phyloP scores from a whole-genome alignment of 2,888 invertebrate species.

The Lasioglossum oenotherae region DNA sequence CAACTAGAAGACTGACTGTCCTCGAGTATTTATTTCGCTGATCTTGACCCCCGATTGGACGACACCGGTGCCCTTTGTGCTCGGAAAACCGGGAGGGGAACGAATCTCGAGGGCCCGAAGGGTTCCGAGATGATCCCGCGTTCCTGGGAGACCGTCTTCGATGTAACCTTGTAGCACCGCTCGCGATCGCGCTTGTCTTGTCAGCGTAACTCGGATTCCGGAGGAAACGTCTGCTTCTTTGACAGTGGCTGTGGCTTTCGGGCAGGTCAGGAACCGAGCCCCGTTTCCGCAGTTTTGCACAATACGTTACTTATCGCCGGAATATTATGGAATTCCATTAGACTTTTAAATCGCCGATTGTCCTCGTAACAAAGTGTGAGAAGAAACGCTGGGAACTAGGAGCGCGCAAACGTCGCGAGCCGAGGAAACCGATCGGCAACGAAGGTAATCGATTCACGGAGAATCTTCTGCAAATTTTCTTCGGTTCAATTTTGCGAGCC shows the following conservation, averaged over 20 bases:
- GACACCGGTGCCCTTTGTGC: conserved; percentile 40
- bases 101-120: not conserved
- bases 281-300: not conserved
- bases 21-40: conserved; percentile 53
- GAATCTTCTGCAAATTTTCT: not conserved
- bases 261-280: not conserved
- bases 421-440: not conserved
- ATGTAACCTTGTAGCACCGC: not conserved
- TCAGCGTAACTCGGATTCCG: not conserved
- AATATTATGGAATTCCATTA: conserved; percentile 36
- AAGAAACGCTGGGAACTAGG: conserved; percentile 38
- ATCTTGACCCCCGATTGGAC: conserved; percentile 44
- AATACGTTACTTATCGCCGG: not conserved
- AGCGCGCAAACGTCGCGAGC: not conserved
- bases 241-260: not conserved
- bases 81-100: not conserved
- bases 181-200: not conserved
- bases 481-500: no score
- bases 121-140: not conserved
- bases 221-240: not conserved
- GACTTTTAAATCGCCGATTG: conserved; percentile 17
- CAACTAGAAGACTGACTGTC: not conserved
- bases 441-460: not conserved
- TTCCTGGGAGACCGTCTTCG: not conserved
- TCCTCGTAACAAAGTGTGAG: conserved; percentile 27